Percentiles rank a stretch among this genome's conserved stretches.
Conservation (phyloP, 2,888 invertebrate species). For the Oscheius sp. region DNA sequence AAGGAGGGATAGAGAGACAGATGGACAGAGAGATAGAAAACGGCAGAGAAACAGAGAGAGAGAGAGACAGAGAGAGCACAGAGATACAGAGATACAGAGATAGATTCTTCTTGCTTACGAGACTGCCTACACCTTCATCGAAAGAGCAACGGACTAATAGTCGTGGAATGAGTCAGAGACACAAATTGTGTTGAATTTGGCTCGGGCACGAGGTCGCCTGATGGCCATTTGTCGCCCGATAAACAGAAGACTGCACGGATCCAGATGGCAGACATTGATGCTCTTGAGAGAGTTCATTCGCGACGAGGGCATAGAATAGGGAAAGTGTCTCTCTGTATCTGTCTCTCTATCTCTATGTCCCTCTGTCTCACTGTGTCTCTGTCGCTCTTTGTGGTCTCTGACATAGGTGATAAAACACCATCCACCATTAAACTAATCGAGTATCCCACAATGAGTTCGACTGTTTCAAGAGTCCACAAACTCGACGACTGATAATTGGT, state of each 20-base stretch:
- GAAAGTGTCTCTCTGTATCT: too few species aligned
- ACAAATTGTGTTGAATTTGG: constrained; percentile 27
- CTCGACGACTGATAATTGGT: too few species aligned
- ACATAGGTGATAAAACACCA: too few species aligned
- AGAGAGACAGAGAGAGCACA: neutral
- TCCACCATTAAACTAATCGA: too few species aligned
- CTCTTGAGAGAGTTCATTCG: too few species aligned
- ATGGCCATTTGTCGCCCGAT: constrained; percentile 31
- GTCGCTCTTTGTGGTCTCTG: too few species aligned
- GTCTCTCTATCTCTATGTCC: too few species aligned
- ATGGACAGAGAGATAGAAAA: neutral
- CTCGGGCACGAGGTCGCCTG: constrained; percentile 11
- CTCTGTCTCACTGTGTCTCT: too few species aligned
- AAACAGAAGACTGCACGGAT: constrained; percentile 30
- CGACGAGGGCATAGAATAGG: too few species aligned
- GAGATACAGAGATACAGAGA: too few species aligned
- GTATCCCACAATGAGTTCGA: too few species aligned
- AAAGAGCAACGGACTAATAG: neutral
- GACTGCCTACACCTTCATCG: neutral
- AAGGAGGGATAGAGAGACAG: neutral
- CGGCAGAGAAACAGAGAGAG: neutral
- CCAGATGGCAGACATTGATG: constrained; percentile 14
- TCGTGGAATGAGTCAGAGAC: constrained; percentile 14
- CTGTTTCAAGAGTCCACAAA: too few species aligned
- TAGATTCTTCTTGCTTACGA: neutral